phyloP scores from a whole-genome alignment of 2,797 vertebrate genomes.

The Coranthus polyacanthus region DNA sequence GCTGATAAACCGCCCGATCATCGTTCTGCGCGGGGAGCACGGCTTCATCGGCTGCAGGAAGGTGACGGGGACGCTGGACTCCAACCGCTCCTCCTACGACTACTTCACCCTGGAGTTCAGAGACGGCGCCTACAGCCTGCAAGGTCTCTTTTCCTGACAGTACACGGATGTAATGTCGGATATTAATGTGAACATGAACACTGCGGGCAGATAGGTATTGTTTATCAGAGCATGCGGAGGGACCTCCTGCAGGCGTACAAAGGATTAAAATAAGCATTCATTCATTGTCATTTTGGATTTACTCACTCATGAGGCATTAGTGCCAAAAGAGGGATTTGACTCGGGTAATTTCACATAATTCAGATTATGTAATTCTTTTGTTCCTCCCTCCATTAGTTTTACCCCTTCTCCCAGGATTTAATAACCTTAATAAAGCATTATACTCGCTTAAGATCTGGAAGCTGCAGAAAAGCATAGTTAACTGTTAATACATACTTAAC shows the following conservation, averaged over 20 bases:
- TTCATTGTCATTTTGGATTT: conserved; percentile 43
- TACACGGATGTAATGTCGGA: neutral
- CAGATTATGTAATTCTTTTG: conserved; percentile 34
- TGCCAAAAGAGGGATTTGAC: conserved; percentile 51
- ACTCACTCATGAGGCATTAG: conserved; percentile 10
- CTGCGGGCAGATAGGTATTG: neutral
- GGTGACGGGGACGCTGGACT: conserved; percentile 96
- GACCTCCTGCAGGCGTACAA: conserved; percentile 21
- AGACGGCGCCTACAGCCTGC: conserved; percentile 95
- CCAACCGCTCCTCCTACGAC: conserved; percentile 95
- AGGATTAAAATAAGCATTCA: conserved; percentile 44
- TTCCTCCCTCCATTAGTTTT: neutral
- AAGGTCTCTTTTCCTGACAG: conserved; percentile 81
- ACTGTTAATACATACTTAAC: too few species aligned
- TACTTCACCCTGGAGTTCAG: conserved; percentile 96
- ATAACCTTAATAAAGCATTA: too few species aligned
- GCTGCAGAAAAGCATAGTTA: too few species aligned
- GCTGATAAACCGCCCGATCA: conserved; percentile 97
- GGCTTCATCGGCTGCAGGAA: conserved; percentile 98
- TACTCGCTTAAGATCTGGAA: too few species aligned
- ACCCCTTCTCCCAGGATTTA: neutral
- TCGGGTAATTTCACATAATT: conserved; percentile 24
- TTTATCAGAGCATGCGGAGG: neutral
- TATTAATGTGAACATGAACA: neutral
- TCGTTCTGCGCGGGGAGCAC: conserved; percentile 95